These are phyloP conservation scores for Myripristis jacobus DNA, from an alignment of 2,797 vertebrate genomes.

Conservation along the genomic window DNA sequence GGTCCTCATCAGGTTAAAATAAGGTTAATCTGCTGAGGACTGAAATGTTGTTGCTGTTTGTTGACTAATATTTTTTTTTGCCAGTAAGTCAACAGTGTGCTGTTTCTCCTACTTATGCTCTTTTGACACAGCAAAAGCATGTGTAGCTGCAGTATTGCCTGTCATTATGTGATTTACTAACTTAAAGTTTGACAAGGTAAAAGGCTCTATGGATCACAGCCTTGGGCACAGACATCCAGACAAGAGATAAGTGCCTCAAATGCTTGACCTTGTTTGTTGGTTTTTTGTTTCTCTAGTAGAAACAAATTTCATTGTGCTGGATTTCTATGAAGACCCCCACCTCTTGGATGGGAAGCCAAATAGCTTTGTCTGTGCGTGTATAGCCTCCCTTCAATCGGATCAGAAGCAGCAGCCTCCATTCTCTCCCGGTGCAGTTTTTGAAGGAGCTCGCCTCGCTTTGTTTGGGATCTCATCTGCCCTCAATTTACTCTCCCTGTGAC, in stretches of 20 bases:
- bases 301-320: constrained; percentile 32
- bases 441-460: constrained; percentile 73
- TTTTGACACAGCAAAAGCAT: too few species aligned
- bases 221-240: neutral
- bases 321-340: constrained; percentile 26
- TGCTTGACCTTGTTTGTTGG: constrained; percentile 38
- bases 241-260: constrained; percentile 22
- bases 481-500: constrained; percentile 93
- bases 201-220: neutral
- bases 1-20: too few species aligned
- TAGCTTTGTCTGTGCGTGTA: constrained; percentile 45
- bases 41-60: too few species aligned
- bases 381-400: neutral
- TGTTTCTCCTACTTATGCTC: constrained; percentile 1
- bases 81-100: too few species aligned
- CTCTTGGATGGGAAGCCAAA: constrained; percentile 16
- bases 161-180: neutral
- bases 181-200: neutral
- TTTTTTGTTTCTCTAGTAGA: constrained; percentile 24
- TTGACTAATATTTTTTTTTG: too few species aligned
- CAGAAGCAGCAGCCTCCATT: constrained; percentile 48
- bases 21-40: too few species aligned
- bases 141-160: too few species aligned
- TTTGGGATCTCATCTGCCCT: constrained; percentile 92
- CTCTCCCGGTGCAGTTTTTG: constrained; percentile 56